Conservation (phyloP, 2,888 invertebrate species). For the Drosophila suboccidentalis region DNA sequence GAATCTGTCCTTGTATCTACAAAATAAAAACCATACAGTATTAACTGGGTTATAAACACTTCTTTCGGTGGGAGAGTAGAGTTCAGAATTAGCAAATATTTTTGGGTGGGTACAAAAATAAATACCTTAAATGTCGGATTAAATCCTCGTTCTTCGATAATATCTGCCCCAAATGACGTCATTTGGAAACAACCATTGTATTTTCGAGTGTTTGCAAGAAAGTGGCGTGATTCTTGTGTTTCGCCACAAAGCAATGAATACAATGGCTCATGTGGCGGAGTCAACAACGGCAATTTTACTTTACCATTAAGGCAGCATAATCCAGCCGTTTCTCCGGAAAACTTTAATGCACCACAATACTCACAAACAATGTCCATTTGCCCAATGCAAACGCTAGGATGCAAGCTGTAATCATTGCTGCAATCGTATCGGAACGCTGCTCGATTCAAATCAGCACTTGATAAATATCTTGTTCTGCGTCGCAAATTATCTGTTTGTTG, state of each 20-base stretch:
- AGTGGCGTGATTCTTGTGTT: not conserved
- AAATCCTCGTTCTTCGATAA: too few species aligned
- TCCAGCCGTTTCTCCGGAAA: not conserved
- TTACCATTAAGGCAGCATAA: not conserved
- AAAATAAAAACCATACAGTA: not conserved
- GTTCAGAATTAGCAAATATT: too few species aligned
- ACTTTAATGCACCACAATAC: constrained; percentile 1
- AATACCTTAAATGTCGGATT: not conserved
- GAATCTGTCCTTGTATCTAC: not conserved
- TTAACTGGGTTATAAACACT: too few species aligned
- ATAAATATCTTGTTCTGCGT: not conserved
- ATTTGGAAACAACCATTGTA: too few species aligned
- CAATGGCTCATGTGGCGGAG: not conserved
- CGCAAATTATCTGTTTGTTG: not conserved
- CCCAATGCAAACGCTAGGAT: not conserved
- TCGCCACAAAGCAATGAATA: not conserved
- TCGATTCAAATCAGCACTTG: not conserved
- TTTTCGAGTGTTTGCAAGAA: too few species aligned
- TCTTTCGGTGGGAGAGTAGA: too few species aligned
- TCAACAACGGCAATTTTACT: not conserved
- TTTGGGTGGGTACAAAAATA: not conserved
- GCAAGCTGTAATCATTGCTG: not conserved
- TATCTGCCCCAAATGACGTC: too few species aligned
- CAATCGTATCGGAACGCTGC: too few species aligned
- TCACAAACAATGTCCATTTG: not conserved